Evolutionary conservation across 2,797 vertebrate genomes (phyloP).

Genomic region (Holocentrus rufus): DNA sequence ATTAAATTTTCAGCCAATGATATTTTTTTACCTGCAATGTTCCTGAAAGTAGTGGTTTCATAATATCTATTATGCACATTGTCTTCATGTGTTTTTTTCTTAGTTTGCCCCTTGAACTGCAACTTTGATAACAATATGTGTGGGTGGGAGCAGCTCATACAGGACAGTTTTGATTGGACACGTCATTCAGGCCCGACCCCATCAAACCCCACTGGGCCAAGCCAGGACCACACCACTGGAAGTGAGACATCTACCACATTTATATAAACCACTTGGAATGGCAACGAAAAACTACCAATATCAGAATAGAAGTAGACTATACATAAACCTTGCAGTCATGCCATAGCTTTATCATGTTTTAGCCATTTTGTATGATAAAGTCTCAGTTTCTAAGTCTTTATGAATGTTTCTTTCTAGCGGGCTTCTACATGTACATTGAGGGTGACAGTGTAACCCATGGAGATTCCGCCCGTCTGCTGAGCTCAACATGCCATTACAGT

Average conservation of each 20-base stretch:
- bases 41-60: not conserved
- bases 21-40: not conserved
- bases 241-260: constrained; percentile 67
- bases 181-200: constrained; percentile 81
- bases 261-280: not conserved
- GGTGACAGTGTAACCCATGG: constrained; percentile 68
- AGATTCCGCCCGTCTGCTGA: constrained; percentile 80
- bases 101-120: constrained; percentile 82
- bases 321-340: not conserved
- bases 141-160: constrained; percentile 81
- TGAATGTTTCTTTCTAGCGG: constrained; percentile 61
- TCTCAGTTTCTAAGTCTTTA: not conserved
- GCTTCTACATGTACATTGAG: constrained; percentile 83
- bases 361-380: constrained; percentile 2
- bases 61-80: constrained; percentile 4
- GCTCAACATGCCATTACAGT: constrained; percentile 71
- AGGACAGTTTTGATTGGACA: constrained; percentile 83
- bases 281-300: not conserved
- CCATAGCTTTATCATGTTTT: not conserved
- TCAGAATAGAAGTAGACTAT: not conserved
- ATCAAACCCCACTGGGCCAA: constrained; percentile 81
- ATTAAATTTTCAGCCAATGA: not conserved
- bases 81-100: constrained; percentile 28
- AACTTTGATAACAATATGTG: constrained; percentile 82
- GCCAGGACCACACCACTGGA: constrained; percentile 84